Base-by-base conservation (phyloP, 2,888 invertebrate species). In the Drosophila testacea region DNA sequence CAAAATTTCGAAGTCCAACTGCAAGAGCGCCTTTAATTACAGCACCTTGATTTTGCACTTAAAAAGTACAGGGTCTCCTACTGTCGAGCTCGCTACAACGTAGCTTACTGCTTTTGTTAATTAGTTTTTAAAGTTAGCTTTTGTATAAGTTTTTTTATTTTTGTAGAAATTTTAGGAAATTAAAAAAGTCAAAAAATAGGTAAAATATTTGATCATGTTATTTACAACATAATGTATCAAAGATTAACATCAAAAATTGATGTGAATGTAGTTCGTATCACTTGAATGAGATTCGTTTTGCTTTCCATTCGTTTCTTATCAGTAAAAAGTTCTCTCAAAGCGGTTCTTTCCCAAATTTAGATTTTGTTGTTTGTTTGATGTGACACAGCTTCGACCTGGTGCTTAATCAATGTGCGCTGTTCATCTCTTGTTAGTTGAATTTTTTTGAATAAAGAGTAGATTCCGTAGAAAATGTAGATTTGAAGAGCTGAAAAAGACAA, bases 391-490 rank as follows among this genome's bases (percentile, higher is more conserved):
- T 6, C 2, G 9, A 27, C 22, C 13, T 51, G 32, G 3, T 48
- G 4, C 7, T 56, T 22, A 6, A 86, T 74, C 30, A 90, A 65
- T 11, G 81, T 77, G 28, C 72, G 81, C 30, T 87, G 79, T 11
- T 85, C 67, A 7, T 90, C 89, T 13, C 79, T 71, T n/a, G 67
- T 68, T 5, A 48, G 61, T 39, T 89, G 88, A 42, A 91, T 83
- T 4, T 83, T 66, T 60, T 84, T 83, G 57, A 68, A 91, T 3
- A 90, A 73, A 42, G 90, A 88, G 41, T 89, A 91, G 11, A 91
- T 79, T 6, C 83, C 87, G 28, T 73, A 81, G 62, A 88, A 87
- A 11, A 81, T 74, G 56, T 79, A 83, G 55, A 69, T 39, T 54
- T 85, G 72, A 4, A 89, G 32, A 27, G 46, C 90, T 90, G 59